phyloP scores from a whole-genome alignment of 2,113 vertebrate genomes.

The Diphyllodes magnificus region DNA sequence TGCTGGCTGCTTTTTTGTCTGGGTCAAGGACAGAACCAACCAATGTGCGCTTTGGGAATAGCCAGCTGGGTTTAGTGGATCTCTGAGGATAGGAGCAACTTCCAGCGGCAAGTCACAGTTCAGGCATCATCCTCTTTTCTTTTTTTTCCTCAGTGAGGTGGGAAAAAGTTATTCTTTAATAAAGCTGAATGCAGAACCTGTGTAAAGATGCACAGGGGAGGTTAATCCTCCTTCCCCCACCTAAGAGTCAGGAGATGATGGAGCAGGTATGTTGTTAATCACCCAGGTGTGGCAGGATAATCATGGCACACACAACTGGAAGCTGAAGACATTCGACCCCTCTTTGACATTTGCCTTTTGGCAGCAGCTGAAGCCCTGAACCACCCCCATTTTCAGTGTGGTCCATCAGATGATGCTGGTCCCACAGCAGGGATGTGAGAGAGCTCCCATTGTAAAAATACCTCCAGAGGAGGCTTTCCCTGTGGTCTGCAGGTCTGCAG shows the following conservation, averaged over 20 bases:
- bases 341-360: neutral
- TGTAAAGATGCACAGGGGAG: neutral
- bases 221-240: neutral
- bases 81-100: neutral
- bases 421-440: neutral
- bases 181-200: neutral
- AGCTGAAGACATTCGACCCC: neutral
- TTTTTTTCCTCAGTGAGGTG: neutral
- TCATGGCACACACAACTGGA: neutral
- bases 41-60: accelerated
- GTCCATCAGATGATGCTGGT: neutral
- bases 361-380: neutral
- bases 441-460: neutral
- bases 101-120: accelerated
- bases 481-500: neutral
- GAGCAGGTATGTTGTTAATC: neutral
- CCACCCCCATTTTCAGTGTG: accelerated
- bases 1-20: neutral
- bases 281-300: neutral
- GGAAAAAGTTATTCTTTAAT: neutral
- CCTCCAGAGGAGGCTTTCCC: neutral
- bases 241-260: neutral
- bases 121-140: neutral
- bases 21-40: neutral
- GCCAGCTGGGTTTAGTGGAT: neutral